A percentile compares a stretch with the other conserved stretches of the same genome.
Conservation (phyloP, 2,113 vertebrate genomes). For the Dipodomys stephensi region DNA sequence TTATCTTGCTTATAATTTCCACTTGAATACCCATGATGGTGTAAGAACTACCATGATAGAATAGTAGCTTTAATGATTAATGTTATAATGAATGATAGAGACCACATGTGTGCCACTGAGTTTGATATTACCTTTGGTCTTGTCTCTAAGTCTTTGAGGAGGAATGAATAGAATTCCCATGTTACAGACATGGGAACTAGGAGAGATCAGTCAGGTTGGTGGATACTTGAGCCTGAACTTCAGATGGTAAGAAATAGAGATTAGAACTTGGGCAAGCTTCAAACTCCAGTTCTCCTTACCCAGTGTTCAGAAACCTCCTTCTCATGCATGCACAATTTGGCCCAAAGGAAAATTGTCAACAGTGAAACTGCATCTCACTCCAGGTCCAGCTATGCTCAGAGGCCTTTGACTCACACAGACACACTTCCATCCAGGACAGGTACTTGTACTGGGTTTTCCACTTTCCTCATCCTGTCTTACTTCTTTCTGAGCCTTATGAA, state of each 20-base stretch:
- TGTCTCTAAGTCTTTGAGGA: not conserved
- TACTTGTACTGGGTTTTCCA: not conserved
- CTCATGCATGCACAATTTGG: not conserved
- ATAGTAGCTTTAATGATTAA: too few species aligned
- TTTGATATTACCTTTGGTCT: not conserved
- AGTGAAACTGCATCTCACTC: not conserved
- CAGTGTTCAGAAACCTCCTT: not conserved
- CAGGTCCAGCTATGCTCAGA: too few species aligned
- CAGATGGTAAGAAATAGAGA: not conserved
- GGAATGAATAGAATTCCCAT: not conserved
- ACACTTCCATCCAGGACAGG: not conserved
- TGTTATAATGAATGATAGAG: not conserved
- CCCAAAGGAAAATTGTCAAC: not conserved
- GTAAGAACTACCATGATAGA: not conserved
- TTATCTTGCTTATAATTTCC: not conserved
- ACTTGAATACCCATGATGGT: not conserved
- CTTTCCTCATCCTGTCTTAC: not conserved
- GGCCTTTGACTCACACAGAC: not conserved
- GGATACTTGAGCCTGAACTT: not conserved
- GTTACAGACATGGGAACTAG: not conserved
- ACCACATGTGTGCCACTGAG: not conserved
- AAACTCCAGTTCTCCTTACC: not conserved
- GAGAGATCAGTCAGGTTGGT: not conserved
- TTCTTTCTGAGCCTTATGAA: not conserved
- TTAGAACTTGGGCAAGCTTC: not conserved